Base-by-base conservation (phyloP, 2,113 vertebrate genomes). In the Abramis brama region DNA sequence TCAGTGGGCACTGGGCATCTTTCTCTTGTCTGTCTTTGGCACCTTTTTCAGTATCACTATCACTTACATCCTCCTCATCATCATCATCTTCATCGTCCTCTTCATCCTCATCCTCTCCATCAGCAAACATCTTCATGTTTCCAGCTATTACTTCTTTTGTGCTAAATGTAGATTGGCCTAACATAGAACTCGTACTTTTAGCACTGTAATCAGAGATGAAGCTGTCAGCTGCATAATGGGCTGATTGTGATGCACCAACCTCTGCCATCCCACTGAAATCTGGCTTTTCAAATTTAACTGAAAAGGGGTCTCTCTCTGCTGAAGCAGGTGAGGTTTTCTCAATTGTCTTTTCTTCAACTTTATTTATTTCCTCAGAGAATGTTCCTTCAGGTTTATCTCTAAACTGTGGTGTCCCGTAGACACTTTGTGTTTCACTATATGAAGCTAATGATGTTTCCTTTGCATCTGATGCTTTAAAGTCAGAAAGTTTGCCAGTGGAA, bases 1-100 rank as follows among this genome's bases (percentile, higher is more conserved):
- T 86, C 33, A 91, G 57, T 39, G 88, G 90, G 84, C 88, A 91
- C 83, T 89, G 90, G 4, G 79, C 86, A 68, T 96, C 95, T 89
- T 98, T 98, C 79, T 98, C 97, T 5, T 96, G 96, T 88, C 93
- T 95, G 80, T 98, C 97, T 91, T 94, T 96, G 87, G 96, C 94
- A 0, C 97, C 97, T 92, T 99, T 99, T 81, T 98, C 97, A 79
- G 95, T 80, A 78, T 97, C 96, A 1, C 93, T 97, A 91, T 97
- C 96, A 80, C 94, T 95, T 6, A 60, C 79, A 33, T 89, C 93
- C 21, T 94, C 94, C 7, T 43, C 92, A 0, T 94, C 91, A 0
- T 95, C 93, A 0, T 93, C 92, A 0, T 95, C 93, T 1, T 93
- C 92, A 0, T 93, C 93, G 21, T 94, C 93, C 52, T 95, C 94